Evolutionary conservation across 1,140 invertebrate genomes (phyloP), one percentile per base, ranked within the genome.

Genomic region (Acromyrmex charruanus): DNA sequence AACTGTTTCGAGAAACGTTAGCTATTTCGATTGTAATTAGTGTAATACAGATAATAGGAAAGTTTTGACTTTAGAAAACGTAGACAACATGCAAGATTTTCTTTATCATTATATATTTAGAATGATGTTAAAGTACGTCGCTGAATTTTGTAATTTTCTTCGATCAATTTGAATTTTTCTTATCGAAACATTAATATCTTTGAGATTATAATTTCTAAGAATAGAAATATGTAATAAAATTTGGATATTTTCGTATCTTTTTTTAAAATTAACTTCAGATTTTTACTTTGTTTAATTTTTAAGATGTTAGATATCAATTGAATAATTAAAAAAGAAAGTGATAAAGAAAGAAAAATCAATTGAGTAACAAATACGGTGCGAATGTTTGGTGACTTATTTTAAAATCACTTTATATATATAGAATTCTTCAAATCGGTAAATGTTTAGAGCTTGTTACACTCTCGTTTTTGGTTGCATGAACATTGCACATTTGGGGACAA

Each of bases 391-490:
- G 31, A 58, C 21, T 44, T 71, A 44, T 81, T 71, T 59, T 71
- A 14, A 18, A 58, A 55, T 75, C 14, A 49, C 28, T 35, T 44
- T 3, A 49, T 44, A 44, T 44, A 44, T 44, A 44, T 16, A 71
- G 9, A 81, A 31, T 25, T 61, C 5, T n/a, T 82, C n/a, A 25
- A 3, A 21, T 80, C 58, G 28, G 21, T 51, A 28, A 81, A 61
- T 59, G 9, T 68, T 68, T 28, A 58, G 88, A 89, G 85, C 89
- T 80, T 63, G 89, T 85, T 89, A 89, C 79, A 89, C 88, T 66
- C 51, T 71, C 59, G 58, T 87, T 77, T 77, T 71, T 31, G 68
- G 63, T 79, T 87, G 88, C 89, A 89, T 90, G 89, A 87, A 79
- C 53, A 25, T 89, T 89, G 88, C 79, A 90, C 79, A 87, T 25